Percentiles rank a stretch among this genome's conserved stretches.
These are phyloP conservation scores for Cynoglossus semilaevis DNA, from an alignment of 2,113 vertebrate genomes.

Conservation along the genomic window DNA sequence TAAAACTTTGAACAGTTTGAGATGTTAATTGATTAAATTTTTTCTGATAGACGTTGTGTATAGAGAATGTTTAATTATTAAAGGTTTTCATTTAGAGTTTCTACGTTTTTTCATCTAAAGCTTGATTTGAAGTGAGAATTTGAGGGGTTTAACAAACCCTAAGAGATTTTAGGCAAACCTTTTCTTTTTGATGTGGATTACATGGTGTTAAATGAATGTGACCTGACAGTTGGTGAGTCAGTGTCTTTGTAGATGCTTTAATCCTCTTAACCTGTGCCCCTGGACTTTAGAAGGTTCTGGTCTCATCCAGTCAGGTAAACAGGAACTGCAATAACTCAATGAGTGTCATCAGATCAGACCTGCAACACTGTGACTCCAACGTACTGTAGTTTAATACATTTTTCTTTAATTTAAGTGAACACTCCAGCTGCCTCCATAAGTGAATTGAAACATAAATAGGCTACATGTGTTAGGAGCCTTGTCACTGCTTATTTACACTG, in stretches of 20 bases:
- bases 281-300: conserved; percentile 40
- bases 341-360: not conserved
- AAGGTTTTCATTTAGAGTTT: too few relatives aligned
- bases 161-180: not conserved
- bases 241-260: conserved; percentile 40
- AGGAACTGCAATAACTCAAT: conserved; percentile 33
- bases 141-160: too few relatives aligned
- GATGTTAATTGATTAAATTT: not conserved
- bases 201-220: conserved; percentile 34
- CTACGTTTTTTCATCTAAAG: not conserved
- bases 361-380: not conserved
- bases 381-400: conserved; percentile 7
- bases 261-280: conserved; percentile 57
- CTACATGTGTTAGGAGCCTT: not conserved
- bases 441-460: not conserved
- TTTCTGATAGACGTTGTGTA: too few relatives aligned
- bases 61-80: not conserved
- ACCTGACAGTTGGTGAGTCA: conserved; percentile 41
- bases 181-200: conserved; percentile 25
- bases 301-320: conserved; percentile 41
- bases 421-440: conserved; percentile 10
- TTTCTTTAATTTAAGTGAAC: conserved; percentile 24
- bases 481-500: not conserved
- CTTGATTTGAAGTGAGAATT: too few relatives aligned
- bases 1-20: conserved; percentile 22